A percentile compares a stretch with the other conserved stretches of the same genome.
Evolutionary conservation across 2,888 invertebrate species (phyloP).

Genomic region (Ypsolopha scabrella): DNA sequence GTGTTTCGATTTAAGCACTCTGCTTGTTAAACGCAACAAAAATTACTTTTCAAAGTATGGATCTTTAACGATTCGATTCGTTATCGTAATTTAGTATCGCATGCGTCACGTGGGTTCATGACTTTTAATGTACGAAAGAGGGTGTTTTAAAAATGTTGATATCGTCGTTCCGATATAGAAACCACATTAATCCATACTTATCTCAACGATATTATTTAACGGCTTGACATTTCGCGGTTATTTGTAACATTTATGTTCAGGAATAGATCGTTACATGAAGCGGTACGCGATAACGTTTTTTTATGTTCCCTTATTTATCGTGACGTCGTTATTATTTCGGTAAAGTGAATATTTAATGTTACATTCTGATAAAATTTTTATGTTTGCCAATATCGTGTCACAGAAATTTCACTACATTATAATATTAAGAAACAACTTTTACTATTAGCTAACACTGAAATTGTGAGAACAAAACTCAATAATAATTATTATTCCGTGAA

Average conservation of each 20-base stretch:
- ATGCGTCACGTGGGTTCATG: slow-evolving; percentile 34
- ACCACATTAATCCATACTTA: slow-evolving; percentile 64
- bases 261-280: slow-evolving; percentile 40
- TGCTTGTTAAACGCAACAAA: not conserved
- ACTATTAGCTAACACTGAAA: no score
- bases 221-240: slow-evolving; percentile 62
- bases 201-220: slow-evolving; percentile 66
- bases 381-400: no score
- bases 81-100: slow-evolving; percentile 53
- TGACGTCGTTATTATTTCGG: slow-evolving; percentile 27
- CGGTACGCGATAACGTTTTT: slow-evolving; percentile 47
- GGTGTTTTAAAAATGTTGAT: slow-evolving; percentile 35
- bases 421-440: no score
- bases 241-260: slow-evolving; percentile 59
- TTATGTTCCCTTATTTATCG: slow-evolving; percentile 26
- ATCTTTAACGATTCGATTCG: slow-evolving; percentile 4
- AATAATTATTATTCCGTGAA: no score
- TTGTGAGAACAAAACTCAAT: no score
- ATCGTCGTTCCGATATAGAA: slow-evolving; percentile 58
- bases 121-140: slow-evolving; percentile 45
- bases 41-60: no score
- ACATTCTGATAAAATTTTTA: not conserved
- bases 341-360: slow-evolving; percentile 33
- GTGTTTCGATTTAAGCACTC: not conserved
- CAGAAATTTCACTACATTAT: no score